Conservation (phyloP, 2,113 vertebrate species). For the Corythaeola cristata region DNA sequence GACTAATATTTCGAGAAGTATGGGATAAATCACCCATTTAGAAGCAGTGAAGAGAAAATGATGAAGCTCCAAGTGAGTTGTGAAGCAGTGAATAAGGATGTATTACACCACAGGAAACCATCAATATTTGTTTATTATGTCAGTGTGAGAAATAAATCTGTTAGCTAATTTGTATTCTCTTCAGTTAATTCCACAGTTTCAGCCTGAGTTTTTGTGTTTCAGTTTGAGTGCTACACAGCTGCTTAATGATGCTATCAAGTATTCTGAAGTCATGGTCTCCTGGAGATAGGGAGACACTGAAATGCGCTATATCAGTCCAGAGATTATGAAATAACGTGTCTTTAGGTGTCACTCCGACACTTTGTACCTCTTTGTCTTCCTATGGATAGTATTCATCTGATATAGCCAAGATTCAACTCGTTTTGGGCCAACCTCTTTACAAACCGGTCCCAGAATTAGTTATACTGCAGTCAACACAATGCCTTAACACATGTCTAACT, state of each 20-base stretch:
- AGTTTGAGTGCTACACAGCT: conserved; percentile 43
- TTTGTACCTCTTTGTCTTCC: neutral
- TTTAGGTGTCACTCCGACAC: neutral
- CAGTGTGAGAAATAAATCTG: conserved; percentile 71
- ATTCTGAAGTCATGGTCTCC: conserved; percentile 52
- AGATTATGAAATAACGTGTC: neutral
- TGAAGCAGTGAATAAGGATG: conserved; percentile 71
- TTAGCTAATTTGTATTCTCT: conserved; percentile 73
- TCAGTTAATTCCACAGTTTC: conserved; percentile 58
- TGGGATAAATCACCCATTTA: conserved; percentile 72
- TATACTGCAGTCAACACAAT: neutral
- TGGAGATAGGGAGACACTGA: conserved; percentile 8
- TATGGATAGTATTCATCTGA: neutral
- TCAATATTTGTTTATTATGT: conserved; percentile 78
- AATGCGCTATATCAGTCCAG: neutral
- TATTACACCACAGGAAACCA: conserved; percentile 71
- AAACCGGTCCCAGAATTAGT: neutral
- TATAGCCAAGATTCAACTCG: rapidly evolving
- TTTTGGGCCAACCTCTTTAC: neutral
- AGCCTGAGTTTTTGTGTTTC: conserved; percentile 18
- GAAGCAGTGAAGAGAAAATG: conserved; percentile 65
- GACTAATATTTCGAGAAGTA: conserved; percentile 62
- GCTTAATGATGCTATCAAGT: conserved; percentile 45
- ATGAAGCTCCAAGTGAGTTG: conserved; percentile 63
- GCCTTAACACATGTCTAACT: neutral